phyloP scores from a whole-genome alignment of 2,888 invertebrate species.

The Eugnorisma glareosa region DNA sequence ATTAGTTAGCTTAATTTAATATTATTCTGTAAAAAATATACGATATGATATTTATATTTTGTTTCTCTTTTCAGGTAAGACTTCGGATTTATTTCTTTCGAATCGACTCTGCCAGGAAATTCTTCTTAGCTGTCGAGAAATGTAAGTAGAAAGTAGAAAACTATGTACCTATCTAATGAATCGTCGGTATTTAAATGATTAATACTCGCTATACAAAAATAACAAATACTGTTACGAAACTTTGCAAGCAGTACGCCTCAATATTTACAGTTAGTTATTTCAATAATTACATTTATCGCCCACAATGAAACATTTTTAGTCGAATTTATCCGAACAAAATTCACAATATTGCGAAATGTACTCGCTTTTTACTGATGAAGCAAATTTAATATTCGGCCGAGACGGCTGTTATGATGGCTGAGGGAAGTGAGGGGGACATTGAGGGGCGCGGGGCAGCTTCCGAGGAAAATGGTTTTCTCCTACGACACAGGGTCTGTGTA shows the following conservation, averaged over 20 bases:
- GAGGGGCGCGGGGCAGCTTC: conserved; percentile 60
- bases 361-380: conserved; percentile 80
- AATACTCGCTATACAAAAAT: conserved; percentile 26
- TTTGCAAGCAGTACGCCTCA: conserved; percentile 15
- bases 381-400: conserved; percentile 87
- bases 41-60: conserved; percentile 18
- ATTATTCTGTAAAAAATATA: not conserved
- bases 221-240: conserved; percentile 1
- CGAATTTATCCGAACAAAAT: conserved; percentile 74
- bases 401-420: conserved; percentile 78
- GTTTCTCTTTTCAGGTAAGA: conserved; percentile 73
- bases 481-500: conserved; percentile 72
- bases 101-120: not conserved
- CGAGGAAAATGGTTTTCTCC: conserved; percentile 76
- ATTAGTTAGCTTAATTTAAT: not conserved
- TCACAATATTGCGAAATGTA: conserved; percentile 83
- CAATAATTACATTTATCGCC: conserved; percentile 59
- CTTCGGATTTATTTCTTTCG: not conserved
- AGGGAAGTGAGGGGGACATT: conserved; percentile 59
- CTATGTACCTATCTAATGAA: conserved; percentile 4
- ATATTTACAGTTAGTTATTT: conserved; percentile 56
- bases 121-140: not conserved
- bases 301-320: conserved; percentile 58
- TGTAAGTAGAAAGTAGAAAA: conserved; percentile 55
- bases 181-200: conserved; percentile 4